A percentile compares a stretch with the other conserved stretches of the same genome.
These are phyloP conservation scores for Dryobota labecula DNA, from an alignment of 2,888 invertebrate species.

Conservation along the genomic window DNA sequence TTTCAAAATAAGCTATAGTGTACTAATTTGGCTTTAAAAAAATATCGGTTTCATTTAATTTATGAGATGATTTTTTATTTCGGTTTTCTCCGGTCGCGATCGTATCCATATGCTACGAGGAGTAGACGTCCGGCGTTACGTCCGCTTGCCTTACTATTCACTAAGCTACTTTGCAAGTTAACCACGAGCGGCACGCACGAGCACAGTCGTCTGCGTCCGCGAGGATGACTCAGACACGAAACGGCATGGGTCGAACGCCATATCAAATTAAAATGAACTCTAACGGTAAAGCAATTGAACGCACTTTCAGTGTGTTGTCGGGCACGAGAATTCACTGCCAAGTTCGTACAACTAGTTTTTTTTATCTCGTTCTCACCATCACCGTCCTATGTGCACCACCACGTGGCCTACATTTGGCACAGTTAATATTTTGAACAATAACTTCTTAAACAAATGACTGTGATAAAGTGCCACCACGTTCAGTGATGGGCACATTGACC, in stretches of 20 bases:
- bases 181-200: slow-evolving; percentile 80
- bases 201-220: slow-evolving; percentile 80
- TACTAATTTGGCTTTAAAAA: neutral
- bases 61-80: neutral
- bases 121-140: slow-evolving; percentile 75
- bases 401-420: slow-evolving; percentile 79
- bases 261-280: slow-evolving; percentile 61
- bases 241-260: slow-evolving; percentile 70
- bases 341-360: slow-evolving; percentile 88
- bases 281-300: slow-evolving; percentile 36
- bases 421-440: slow-evolving; percentile 65
- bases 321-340: slow-evolving; percentile 83
- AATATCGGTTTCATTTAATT: slow-evolving; percentile 11
- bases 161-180: slow-evolving; percentile 80
- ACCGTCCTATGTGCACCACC: slow-evolving; percentile 70
- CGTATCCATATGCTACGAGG: slow-evolving; percentile 73
- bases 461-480: slow-evolving; percentile 61
- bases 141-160: slow-evolving; percentile 84
- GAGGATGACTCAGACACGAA: slow-evolving; percentile 72
- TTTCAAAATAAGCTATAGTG: slow-evolving; percentile 6
- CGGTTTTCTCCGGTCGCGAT: slow-evolving; percentile 69
- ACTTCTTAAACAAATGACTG: slow-evolving; percentile 49
- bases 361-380: slow-evolving; percentile 78
- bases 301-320: slow-evolving; percentile 52
- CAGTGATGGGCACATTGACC: slow-evolving; percentile 69